Evolutionary conservation across 2,113 vertebrate genomes (phyloP).

Genomic region (Pitta sordida): DNA sequence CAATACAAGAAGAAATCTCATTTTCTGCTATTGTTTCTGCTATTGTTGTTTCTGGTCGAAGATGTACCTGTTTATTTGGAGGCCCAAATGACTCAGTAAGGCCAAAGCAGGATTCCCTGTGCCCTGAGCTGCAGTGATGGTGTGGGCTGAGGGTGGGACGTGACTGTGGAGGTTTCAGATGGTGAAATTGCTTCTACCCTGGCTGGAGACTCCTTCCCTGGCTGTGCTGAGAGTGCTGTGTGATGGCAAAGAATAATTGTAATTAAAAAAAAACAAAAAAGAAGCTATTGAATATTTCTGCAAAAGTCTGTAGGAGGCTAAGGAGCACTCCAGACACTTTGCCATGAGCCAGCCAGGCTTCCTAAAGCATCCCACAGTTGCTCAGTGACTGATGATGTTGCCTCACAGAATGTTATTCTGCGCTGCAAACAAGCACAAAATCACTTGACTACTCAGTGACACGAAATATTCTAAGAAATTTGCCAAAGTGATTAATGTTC

Average conservation of each 20-base stretch:
- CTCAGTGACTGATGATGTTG: neutral
- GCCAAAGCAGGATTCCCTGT: neutral
- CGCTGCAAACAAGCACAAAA: constrained; percentile 10
- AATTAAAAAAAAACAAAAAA: neutral
- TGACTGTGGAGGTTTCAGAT: neutral
- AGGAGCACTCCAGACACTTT: neutral
- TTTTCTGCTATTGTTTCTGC: neutral
- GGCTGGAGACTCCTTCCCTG: neutral
- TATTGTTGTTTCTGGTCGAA: neutral
- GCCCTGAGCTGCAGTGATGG: neutral
- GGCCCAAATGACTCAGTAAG: neutral
- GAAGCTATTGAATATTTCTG: neutral
- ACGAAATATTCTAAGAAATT: neutral
- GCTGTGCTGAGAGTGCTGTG: neutral
- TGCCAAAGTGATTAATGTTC: constrained; percentile 38
- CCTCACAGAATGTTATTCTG: neutral
- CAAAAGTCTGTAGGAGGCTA: neutral
- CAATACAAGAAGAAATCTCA: neutral
- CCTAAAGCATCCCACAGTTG: neutral
- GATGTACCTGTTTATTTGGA: neutral
- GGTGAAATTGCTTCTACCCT: neutral
- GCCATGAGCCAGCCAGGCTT: neutral
- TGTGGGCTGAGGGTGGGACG: neutral
- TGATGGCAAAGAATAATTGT: neutral
- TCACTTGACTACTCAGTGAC: neutral